Percentiles rank a stretch among this genome's conserved stretches.
These are phyloP conservation scores for Ylistrum balloti DNA, from an alignment of 1,140 invertebrate species.

Conservation along the genomic window DNA sequence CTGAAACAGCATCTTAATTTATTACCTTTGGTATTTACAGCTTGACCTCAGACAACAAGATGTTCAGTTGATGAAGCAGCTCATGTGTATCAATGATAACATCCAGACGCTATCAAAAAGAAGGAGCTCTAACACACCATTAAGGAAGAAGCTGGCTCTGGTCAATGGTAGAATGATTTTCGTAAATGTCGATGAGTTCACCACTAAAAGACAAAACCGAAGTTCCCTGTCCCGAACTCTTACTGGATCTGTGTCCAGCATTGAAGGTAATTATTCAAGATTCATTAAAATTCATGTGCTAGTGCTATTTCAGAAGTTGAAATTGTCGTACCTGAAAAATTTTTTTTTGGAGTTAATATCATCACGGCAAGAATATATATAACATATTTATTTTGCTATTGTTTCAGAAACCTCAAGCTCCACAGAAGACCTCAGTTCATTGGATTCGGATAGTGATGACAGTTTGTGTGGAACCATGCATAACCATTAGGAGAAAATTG, in stretches of 20 bases:
- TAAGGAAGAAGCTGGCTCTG: neutral
- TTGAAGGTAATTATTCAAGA: constrained; percentile 43
- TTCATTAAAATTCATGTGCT: neutral
- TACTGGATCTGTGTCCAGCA: constrained; percentile 41
- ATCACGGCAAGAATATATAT: too few species aligned
- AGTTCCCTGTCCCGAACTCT: neutral
- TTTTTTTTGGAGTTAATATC: neutral
- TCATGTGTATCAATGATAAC: constrained; percentile 60
- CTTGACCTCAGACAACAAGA: constrained; percentile 63
- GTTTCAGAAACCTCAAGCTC: constrained; percentile 45
- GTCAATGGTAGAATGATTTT: neutral
- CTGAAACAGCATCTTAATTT: too few species aligned
- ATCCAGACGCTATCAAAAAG: constrained; percentile 57
- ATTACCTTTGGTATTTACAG: constrained; percentile 36
- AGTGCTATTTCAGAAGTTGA: neutral
- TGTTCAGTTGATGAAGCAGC: constrained; percentile 63
- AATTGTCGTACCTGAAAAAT: too few species aligned
- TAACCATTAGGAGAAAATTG: neutral
- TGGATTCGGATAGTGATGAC: constrained; percentile 34
- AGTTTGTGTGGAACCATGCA: constrained; percentile 30
- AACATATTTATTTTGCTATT: neutral
- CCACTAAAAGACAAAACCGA: neutral
- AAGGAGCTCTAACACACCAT: neutral
- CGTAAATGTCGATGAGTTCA: neutral
- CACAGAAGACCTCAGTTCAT: constrained; percentile 47